phyloP scores from a whole-genome alignment of 2,797 vertebrate species.

The Anguilla obscura region DNA sequence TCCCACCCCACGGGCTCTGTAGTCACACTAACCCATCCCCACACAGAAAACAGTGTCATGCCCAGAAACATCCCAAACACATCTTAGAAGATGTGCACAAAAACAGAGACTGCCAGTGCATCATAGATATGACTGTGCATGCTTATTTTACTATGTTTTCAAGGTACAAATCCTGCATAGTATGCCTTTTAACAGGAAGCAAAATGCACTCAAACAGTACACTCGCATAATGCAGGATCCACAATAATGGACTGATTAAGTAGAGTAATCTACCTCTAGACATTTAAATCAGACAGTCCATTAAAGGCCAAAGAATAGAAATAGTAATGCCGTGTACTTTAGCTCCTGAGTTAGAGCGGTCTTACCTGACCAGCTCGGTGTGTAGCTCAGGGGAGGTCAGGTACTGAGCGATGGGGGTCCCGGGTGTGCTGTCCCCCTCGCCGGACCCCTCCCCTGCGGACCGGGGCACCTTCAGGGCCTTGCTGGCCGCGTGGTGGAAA shows the following conservation, averaged over 20 bases:
- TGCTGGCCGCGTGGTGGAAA: constrained; percentile 92
- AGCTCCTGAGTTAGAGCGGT: not conserved
- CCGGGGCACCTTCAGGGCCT: constrained; percentile 79
- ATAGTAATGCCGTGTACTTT: not conserved
- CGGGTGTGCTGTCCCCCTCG: constrained; percentile 60
- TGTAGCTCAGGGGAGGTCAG: constrained; percentile 90
- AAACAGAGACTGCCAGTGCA: too few relatives aligned
- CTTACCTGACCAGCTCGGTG: constrained; percentile 88
- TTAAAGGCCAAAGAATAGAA: not conserved
- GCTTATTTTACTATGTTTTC: too few relatives aligned
- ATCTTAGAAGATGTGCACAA: too few relatives aligned
- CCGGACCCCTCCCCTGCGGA: constrained; percentile 61
- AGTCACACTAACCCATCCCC: too few relatives aligned
- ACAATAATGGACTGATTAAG: not conserved
- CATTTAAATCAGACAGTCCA: not conserved
- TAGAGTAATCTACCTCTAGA: not conserved
- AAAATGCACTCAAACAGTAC: not conserved
- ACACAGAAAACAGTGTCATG: too few relatives aligned
- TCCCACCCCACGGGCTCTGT: too few relatives aligned
- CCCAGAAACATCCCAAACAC: too few relatives aligned
- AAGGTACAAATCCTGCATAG: too few relatives aligned
- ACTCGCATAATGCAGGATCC: not conserved
- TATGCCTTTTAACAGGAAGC: not conserved
- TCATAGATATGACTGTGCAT: too few relatives aligned
- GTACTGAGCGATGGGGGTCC: constrained; percentile 54